A percentile compares a stretch with the other conserved stretches of the same genome.
Evolutionary conservation across 2,797 vertebrate genomes (phyloP).

Genomic region (Antennarius maculatus): DNA sequence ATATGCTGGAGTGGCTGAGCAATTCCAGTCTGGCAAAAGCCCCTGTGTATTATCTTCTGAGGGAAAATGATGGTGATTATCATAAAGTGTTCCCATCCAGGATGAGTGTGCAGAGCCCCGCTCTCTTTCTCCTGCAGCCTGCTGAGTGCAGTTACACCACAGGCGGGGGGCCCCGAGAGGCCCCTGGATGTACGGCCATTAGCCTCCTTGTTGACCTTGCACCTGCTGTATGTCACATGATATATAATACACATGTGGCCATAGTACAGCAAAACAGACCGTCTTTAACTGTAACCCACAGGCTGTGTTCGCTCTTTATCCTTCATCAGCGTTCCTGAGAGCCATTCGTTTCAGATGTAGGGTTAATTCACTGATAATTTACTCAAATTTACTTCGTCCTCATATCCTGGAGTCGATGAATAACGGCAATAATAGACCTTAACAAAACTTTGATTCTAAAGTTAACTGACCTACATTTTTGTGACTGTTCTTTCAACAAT

Average conservation of each 20-base stretch:
- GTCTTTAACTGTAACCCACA: slow-evolving; percentile 29
- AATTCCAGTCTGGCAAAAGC: slow-evolving; percentile 70
- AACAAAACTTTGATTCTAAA: background rate
- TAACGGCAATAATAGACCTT: background rate
- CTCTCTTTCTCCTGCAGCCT: slow-evolving; percentile 38
- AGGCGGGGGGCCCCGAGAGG: slow-evolving; percentile 26
- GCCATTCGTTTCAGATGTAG: slow-evolving; percentile 5
- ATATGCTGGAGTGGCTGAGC: slow-evolving; percentile 70
- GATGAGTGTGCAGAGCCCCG: slow-evolving; percentile 51
- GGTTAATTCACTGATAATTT: background rate
- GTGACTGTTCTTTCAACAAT: slow-evolving; percentile 1
- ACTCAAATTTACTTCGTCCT: background rate
- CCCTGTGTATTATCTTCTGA: slow-evolving; percentile 71
- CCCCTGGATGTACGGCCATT: slow-evolving; percentile 60
- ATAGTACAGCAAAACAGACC: background rate
- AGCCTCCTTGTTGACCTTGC: slow-evolving; percentile 69
- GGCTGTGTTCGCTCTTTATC: slow-evolving; percentile 3
- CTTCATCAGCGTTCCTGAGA: slow-evolving; percentile 16
- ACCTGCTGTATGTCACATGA: slow-evolving; percentile 62
- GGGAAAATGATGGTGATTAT: slow-evolving; percentile 80
- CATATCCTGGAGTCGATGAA: too few relatives aligned
- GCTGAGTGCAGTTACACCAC: slow-evolving; percentile 61
- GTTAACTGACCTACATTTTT: slow-evolving; percentile 18
- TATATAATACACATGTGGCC: slow-evolving; percentile 50
- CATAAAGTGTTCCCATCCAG: slow-evolving; percentile 82